Conservation (phyloP, 2,113 vertebrate species). For the Vombatus ursinus region DNA sequence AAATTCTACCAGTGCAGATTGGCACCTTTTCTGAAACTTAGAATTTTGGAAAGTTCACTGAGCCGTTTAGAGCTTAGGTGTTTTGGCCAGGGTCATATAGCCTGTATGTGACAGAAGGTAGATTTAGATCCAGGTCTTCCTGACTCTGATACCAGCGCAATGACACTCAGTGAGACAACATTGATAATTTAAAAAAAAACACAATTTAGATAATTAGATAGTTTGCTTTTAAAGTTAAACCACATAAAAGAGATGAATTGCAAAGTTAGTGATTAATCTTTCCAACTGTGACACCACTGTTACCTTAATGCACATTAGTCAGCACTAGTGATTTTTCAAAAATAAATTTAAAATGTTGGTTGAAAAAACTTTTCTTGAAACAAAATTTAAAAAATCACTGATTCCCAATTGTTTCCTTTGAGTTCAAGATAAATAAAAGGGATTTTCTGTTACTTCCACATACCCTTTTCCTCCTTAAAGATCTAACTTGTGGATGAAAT, state of each 20-base stretch:
- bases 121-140: neutral
- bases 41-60: neutral
- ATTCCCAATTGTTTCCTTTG: slow-evolving; percentile 38
- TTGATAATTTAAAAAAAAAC: neutral
- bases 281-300: neutral
- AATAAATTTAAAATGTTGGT: neutral
- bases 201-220: neutral
- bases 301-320: neutral
- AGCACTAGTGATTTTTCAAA: slow-evolving; percentile 12
- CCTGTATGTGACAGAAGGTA: neutral
- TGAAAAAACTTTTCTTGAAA: neutral
- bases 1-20: neutral
- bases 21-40: neutral
- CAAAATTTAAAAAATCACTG: neutral
- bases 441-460: slow-evolving; percentile 8
- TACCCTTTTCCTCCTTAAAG: neutral
- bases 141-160: neutral
- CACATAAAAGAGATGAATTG: neutral
- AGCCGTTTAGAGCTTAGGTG: neutral
- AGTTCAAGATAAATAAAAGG: neutral
- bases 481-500: neutral
- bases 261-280: slow-evolving; percentile 8
- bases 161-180: neutral
- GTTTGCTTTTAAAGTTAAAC: neutral
- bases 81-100: too few species aligned